phyloP scores from a whole-genome alignment of 2,888 invertebrate species.

The Diadegma fenestrale region DNA sequence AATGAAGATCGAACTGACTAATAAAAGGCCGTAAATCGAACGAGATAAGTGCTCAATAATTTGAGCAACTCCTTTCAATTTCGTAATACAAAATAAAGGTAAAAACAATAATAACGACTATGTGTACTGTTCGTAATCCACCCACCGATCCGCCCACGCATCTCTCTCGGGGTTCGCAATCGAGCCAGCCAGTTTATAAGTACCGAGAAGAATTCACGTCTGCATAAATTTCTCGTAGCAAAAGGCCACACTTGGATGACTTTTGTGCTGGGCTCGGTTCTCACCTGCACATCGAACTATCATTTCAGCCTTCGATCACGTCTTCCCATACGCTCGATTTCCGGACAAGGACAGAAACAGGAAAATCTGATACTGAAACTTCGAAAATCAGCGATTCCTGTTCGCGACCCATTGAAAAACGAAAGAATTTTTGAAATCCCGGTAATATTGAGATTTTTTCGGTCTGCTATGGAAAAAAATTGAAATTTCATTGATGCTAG shows the following conservation, averaged over 20 bases:
- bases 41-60: slow-evolving; percentile 2
- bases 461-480: too few species aligned
- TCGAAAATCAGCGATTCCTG: too few species aligned
- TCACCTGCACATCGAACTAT: slow-evolving; percentile 36
- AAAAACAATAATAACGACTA: slow-evolving; percentile 62
- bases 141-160: slow-evolving; percentile 73
- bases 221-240: slow-evolving; percentile 32
- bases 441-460: too few species aligned
- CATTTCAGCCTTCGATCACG: background rate
- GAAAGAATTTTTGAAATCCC: too few species aligned
- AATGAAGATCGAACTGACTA: background rate
- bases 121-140: slow-evolving; percentile 66
- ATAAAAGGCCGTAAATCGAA: slow-evolving; percentile 11
- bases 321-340: background rate
- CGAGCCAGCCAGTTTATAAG: slow-evolving; percentile 41
- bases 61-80: slow-evolving; percentile 7
- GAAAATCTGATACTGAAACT: background rate
- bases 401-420: too few species aligned
- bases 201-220: slow-evolving; percentile 27
- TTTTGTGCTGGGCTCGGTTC: slow-evolving; percentile 36
- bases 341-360: background rate
- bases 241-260: slow-evolving; percentile 20
- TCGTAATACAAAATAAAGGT: slow-evolving; percentile 45
- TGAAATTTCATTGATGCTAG: too few species aligned
- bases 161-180: slow-evolving; percentile 53